Evolutionary conservation across 2,888 invertebrate species (phyloP).

Genomic region (Hirtodrosophila duncani): DNA sequence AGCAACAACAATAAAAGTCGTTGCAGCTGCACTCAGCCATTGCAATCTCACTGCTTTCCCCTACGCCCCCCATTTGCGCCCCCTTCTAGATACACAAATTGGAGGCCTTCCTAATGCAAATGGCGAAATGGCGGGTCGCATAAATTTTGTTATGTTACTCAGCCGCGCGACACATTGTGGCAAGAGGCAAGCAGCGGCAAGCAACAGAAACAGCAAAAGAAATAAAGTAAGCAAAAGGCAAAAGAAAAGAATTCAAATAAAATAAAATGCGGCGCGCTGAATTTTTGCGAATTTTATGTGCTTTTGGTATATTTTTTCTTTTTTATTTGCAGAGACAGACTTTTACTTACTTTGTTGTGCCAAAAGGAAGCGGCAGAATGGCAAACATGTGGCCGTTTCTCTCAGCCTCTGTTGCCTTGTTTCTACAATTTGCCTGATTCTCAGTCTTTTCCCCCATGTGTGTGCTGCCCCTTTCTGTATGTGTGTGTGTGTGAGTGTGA

Average conservation of each 20-base stretch:
- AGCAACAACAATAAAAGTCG: constrained; percentile 8
- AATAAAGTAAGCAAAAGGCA: constrained; percentile 3
- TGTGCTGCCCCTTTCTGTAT: constrained; percentile 22
- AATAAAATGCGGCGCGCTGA: constrained; percentile 57
- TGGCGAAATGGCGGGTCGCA: constrained; percentile 58
- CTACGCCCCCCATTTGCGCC: too few relatives aligned
- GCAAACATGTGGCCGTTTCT: constrained; percentile 58
- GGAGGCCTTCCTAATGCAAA: constrained; percentile 45
- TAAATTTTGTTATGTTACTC: constrained; percentile 59
- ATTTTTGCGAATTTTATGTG: constrained; percentile 7
- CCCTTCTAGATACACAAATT: too few relatives aligned
- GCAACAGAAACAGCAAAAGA: constrained; percentile 12
- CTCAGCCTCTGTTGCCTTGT: constrained; percentile 5
- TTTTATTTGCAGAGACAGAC: neutral
- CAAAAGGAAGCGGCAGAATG: constrained; percentile 50
- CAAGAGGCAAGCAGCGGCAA: constrained; percentile 4
- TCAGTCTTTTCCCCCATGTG: constrained; percentile 2
- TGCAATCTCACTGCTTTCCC: neutral
- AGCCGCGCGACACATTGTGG: constrained; percentile 51
- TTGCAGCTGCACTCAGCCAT: constrained; percentile 17
- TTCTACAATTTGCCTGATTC: neutral
- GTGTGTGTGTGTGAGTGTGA: constrained; percentile 12
- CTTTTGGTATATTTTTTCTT: constrained; percentile 32
- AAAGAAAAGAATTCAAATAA: constrained; percentile 35
- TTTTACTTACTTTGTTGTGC: constrained; percentile 13